phyloP scores from a whole-genome alignment of 2,888 invertebrate genomes.

The Eucriotettix oculatus region DNA sequence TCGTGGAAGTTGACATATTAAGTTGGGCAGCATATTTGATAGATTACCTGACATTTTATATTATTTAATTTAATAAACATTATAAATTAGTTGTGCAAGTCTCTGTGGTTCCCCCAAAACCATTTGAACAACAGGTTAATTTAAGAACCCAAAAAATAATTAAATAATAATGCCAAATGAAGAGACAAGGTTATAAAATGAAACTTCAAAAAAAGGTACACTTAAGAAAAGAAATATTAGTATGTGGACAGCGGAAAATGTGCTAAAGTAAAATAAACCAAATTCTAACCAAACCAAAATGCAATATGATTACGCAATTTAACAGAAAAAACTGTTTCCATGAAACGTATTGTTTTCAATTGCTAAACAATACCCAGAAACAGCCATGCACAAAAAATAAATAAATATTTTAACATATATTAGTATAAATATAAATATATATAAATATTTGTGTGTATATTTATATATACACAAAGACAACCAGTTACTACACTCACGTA shows the following conservation, averaged over 20 bases:
- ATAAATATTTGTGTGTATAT: too few relatives aligned
- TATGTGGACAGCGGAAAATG: too few relatives aligned
- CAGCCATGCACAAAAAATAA: not conserved
- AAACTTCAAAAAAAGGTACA: too few relatives aligned
- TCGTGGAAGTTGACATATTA: constrained; percentile 17
- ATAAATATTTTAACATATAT: too few relatives aligned
- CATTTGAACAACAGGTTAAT: constrained; percentile 5
- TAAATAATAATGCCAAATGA: constrained; percentile 1
- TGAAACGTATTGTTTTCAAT: not conserved
- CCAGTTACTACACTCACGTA: too few relatives aligned
- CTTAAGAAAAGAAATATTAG: too few relatives aligned
- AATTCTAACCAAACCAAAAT: not conserved
- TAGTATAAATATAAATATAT: too few relatives aligned
- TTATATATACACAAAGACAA: too few relatives aligned
- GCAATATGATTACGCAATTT: not conserved
- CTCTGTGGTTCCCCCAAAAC: constrained; percentile 15
- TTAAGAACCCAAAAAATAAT: constrained; percentile 1
- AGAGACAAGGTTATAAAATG: not conserved
- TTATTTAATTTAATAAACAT: constrained; percentile 13
- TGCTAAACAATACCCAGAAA: not conserved
- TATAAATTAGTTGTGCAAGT: constrained; percentile 16
- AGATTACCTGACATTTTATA: constrained; percentile 16
- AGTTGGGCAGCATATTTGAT: constrained; percentile 17
- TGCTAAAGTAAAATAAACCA: not conserved
- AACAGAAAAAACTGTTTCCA: not conserved